A percentile compares a stretch with the other conserved stretches of the same genome.
Conservation (phyloP, 2,888 invertebrate genomes). For the Protonemura montana region DNA sequence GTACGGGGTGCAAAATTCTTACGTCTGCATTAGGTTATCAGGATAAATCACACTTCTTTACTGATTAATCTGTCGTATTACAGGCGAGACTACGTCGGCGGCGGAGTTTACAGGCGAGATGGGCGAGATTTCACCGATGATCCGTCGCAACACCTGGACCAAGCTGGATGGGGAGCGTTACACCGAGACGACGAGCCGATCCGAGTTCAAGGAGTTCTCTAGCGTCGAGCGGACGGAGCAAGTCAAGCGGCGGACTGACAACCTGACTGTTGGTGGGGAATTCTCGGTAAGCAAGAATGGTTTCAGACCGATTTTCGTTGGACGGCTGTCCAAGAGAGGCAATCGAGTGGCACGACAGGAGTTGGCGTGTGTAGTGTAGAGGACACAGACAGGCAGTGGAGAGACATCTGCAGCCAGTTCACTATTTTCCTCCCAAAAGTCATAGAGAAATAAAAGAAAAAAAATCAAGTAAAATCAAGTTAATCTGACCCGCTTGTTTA, state of each 20-base stretch:
- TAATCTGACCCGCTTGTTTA: no score
- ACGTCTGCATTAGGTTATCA: no score
- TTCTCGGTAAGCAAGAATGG: slow-evolving; percentile 55
- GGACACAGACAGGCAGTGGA: no score
- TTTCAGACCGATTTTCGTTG: no score
- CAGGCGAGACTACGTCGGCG: slow-evolving; percentile 75
- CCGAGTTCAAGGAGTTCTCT: slow-evolving; percentile 68
- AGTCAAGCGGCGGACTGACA: slow-evolving; percentile 68
- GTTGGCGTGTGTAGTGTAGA: no score
- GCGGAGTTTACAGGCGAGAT: slow-evolving; percentile 74
- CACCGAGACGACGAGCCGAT: slow-evolving; percentile 72
- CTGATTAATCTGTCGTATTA: slow-evolving; percentile 52
- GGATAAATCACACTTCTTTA: no score
- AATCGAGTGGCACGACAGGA: background rate
- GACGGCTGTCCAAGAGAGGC: background rate
- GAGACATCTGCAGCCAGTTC: no score
- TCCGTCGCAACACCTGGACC: slow-evolving; percentile 79
- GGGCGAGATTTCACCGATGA: slow-evolving; percentile 69
- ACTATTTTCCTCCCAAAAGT: no score
- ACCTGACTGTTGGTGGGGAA: slow-evolving; percentile 67
- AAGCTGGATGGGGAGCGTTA: slow-evolving; percentile 78
- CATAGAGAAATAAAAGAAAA: no score
- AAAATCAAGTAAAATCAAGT: no score
- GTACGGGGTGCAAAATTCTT: no score
- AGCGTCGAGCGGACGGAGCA: slow-evolving; percentile 67